Conservation (phyloP, 2,888 invertebrate genomes). For the Ischnura elegans region DNA sequence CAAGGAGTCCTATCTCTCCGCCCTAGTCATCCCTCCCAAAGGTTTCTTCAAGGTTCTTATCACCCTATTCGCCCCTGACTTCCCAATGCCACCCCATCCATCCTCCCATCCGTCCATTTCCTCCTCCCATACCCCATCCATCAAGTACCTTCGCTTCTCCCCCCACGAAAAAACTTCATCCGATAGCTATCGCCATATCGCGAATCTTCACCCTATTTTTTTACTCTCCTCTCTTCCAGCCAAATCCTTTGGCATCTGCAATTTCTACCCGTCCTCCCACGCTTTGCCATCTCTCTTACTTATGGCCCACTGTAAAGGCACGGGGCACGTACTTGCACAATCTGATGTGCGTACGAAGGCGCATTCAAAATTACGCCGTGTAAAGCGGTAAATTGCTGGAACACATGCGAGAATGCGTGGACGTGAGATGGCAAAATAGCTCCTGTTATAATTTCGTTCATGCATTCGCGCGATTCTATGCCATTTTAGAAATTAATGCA, state of each 20-base stretch:
- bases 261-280: background rate
- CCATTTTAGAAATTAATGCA: too few species aligned
- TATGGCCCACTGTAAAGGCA: too few species aligned
- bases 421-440: too few species aligned
- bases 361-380: too few species aligned
- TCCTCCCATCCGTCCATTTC: background rate
- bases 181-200: background rate
- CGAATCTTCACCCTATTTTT: background rate
- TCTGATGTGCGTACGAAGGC: too few species aligned
- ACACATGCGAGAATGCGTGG: too few species aligned
- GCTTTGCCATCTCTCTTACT: background rate
- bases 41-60: background rate
- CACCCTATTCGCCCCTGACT: background rate
- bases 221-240: background rate
- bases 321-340: too few species aligned
- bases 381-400: too few species aligned
- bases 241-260: background rate
- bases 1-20: background rate
- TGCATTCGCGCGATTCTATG: too few species aligned
- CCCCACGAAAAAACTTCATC: background rate
- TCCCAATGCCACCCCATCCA: background rate
- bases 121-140: background rate
- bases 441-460: too few species aligned
- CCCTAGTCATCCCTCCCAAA: background rate
- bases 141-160: background rate